Conservation (phyloP, 2,888 invertebrate genomes). For the Cylloceria caligata region DNA sequence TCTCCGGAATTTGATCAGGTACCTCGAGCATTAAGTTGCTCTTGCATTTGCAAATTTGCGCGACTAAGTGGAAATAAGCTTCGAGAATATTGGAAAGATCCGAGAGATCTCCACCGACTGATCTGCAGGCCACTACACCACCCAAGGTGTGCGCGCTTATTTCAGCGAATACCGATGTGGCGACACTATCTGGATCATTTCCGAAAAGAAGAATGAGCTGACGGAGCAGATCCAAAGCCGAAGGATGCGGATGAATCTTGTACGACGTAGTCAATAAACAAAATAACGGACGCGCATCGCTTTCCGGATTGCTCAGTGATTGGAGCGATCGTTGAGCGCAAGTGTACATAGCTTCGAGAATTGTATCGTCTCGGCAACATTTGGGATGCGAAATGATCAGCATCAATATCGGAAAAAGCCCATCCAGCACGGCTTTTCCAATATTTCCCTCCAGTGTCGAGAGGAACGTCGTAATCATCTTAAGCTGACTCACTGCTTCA, state of each 20-base stretch:
- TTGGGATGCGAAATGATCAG: conserved; percentile 86
- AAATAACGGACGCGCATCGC: conserved; percentile 76
- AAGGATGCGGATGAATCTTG: conserved; percentile 85
- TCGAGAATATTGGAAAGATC: conserved; percentile 90
- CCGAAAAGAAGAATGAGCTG: conserved; percentile 85
- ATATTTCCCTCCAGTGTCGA: conserved; percentile 87
- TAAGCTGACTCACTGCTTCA: conserved; percentile 87
- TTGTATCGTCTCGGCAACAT: conserved; percentile 88
- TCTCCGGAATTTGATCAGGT: conserved; percentile 83
- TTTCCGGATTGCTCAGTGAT: conserved; percentile 80
- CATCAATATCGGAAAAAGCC: conserved; percentile 87
- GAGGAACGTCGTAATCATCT: conserved; percentile 89
- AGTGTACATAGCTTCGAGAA: conserved; percentile 87
- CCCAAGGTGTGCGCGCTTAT: conserved; percentile 79
- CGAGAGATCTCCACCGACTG: conserved; percentile 84
- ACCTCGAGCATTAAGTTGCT: conserved; percentile 82
- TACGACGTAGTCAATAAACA: conserved; percentile 78
- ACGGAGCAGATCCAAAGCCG: conserved; percentile 77
- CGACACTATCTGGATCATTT: conserved; percentile 80
- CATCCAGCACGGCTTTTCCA: conserved; percentile 81
- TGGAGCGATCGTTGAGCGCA: conserved; percentile 78
- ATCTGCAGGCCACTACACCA: conserved; percentile 79
- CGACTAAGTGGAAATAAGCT: conserved; percentile 88
- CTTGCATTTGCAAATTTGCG: conserved; percentile 89
- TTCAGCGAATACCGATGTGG: conserved; percentile 78